Base-by-base conservation (phyloP, 2,888 invertebrate species). In the Deroplatys truncata region DNA sequence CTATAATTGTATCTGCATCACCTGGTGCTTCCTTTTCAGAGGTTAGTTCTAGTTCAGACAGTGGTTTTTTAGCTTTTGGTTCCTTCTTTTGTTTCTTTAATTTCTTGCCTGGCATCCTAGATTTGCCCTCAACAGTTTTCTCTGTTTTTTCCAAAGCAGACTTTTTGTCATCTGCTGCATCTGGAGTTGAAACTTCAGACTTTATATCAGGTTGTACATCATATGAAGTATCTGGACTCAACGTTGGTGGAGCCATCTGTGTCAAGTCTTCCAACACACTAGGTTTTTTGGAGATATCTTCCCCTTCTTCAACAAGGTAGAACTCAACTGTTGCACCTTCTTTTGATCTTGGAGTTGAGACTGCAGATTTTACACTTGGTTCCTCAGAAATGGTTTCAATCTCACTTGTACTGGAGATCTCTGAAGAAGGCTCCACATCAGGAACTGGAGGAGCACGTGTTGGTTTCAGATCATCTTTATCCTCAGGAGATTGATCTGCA, bases 181-280 rank as follows among this genome's bases (percentile, higher is more conserved):
- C 16, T 15, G 84, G 82, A 93, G 93, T 84, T 94, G 94, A 56
- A 93, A 92, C 91, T 94, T 94, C 91, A 93, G 94, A 91, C 94
- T 94, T 3, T 93, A 92, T 91, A 94, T 94, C 20, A 20, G 56
- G 20, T 35, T 93, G 91, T 35, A 91, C 93, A 84, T 91, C 91
- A 84, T 91, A 90, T 28, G 91, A 92, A 29, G 89, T 91, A 84
- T 92, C 92, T 13, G 93, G 56, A 4, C 56, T 72, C 25, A 25
- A 72, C 7, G 25, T 16, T 20, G 56, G 56, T 20, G 56, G 25
- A 72, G 56, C 25, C 20, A 72, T 72, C 25, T 72, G 20, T 10
- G 10, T 43, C 43, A 43, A 43, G 1, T 13, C 43, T 43, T 43
- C 43, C 10, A 43, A 13, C 1, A 43, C 7, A 35, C 9, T 35